Base-by-base conservation (phyloP, 2,797 vertebrate species). In the Myotis pilosus region DNA sequence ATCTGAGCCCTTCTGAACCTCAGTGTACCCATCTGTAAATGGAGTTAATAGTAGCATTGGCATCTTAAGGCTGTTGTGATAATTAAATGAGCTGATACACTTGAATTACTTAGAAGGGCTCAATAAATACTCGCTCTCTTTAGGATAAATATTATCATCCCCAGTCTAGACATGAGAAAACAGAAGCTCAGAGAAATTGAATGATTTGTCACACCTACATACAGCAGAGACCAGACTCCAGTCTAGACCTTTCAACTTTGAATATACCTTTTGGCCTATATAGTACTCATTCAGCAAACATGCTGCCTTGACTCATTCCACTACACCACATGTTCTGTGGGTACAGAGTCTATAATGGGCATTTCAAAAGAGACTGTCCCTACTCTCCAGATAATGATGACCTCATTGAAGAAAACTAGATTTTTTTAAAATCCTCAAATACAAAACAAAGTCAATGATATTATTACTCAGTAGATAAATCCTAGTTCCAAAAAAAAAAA, bases 1-100 rank as follows among this genome's bases (percentile, higher is more conserved):
- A 47, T 80, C n/a, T 80, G 83, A 82, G 22, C 55, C 75, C 55
- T 51, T 78, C 74, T 91, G 91, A 89, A 66, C 51, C 19, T 92
- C 72, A 44, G 9, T 51, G 30, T 91, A 13, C 44, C 57, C 12
- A 30, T 74, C n/a, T 76, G 8, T 87, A 83, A 90, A 84, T 36
- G 23, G 60, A 41, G 25, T 66, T 87, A 49, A 62, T 41, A 60
- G 22, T 60, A 53, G 2, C 81, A 62, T 28, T 62, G 49, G 6
- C 12, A 60, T 81, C 95, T 82, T 78, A 71, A 62, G 53, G 28
- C 51, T 75, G 25, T 30, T 53, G 3, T 36, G 28, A 33, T 80
- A 60, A 94, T 85, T 55, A 92, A 92, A 94, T 64, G 53, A 95
- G 19, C 28, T 25, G 20, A 94, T 88, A 92, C 2, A 41, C 22